Base-by-base conservation (phyloP, 2,888 invertebrate genomes). In the Apodemia zela region DNA sequence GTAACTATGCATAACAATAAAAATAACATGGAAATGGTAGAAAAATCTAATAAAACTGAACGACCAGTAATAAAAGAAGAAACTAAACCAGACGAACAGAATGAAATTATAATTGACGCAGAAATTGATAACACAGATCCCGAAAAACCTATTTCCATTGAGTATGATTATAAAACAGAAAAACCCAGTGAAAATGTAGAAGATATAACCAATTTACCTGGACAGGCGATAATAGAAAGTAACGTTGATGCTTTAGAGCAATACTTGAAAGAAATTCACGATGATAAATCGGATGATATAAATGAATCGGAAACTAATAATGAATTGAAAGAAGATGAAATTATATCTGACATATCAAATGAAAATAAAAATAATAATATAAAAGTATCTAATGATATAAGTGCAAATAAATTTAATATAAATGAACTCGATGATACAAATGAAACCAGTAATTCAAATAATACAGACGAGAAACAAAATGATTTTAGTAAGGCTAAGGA, bases 1-100 rank as follows among this genome's bases (percentile, higher is more conserved):
- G 42, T 42, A 42, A 42, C n/a, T 54, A 21, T 42, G 15, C 38
- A 13, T 38, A 51, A 13, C 68, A 70, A 58, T 54, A 69, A 45
- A 66, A 64, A 25, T 71, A 75, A 59, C 63, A 71, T 51, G 38
- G 29, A 61, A 62, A 64, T 47, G 61, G 67, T 15, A 11, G 63
- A 21, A 11, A 45, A 62, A 29, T 29, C 38, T 17, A 54, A 33
- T 21, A 60, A 4, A 5, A 59, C 29, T 18, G 18, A 49, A 49
- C 42, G 49, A 8, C 47, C 21, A 17, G 57, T 29, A 59, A 45
- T 15, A 29, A 42, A 54, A 21, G 59, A 35, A 33, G 62, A 59
- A 42, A n/a, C 29, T 33, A 35, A 29, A 10, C 13, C 13, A 45
- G 47, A 33, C 2, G 59, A 59, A 59, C 17, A 25, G 7, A 59